These are phyloP conservation scores for Aphelenchoides besseyi DNA, from an alignment of 1,140 invertebrate genomes.

Conservation along the genomic window DNA sequence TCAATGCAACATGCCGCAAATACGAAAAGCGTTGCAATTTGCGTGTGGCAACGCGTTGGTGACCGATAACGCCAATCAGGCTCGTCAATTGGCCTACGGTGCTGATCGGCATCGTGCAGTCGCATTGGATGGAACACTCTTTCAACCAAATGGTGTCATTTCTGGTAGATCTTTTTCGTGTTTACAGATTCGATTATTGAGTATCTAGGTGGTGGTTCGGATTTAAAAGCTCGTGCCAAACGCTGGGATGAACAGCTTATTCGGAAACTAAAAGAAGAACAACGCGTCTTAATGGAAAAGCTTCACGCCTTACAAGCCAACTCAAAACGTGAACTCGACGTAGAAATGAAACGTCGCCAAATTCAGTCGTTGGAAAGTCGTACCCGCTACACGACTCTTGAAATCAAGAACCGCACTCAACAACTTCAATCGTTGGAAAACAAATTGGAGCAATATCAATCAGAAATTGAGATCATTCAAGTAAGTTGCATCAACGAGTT, in stretches of 20 bases:
- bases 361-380: conserved; percentile 89
- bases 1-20: conserved; percentile 86
- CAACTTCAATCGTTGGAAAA: conserved; percentile 49
- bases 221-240: conserved; percentile 91
- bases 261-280: conserved; percentile 76
- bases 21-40: conserved; percentile 94
- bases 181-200: not conserved
- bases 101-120: conserved; percentile 73
- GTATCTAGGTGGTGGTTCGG: conserved; percentile 64
- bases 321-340: conserved; percentile 91
- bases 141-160: conserved; percentile 97
- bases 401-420: conserved; percentile 65
- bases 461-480: conserved; percentile 74
- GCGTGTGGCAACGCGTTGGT: conserved; percentile 94
- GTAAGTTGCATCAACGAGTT: conserved; percentile 62
- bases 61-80: conserved; percentile 96
- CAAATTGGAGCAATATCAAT: conserved; percentile 72
- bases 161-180: conserved; percentile 76
- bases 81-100: conserved; percentile 91
- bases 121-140: conserved; percentile 94
- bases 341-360: conserved; percentile 92
- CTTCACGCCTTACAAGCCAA: conserved; percentile 87
- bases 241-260: conserved; percentile 90
- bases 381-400: conserved; percentile 80
- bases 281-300: conserved; percentile 69